These are phyloP conservation scores for Octodon degus DNA, from an alignment of 2,113 vertebrate genomes.

Conservation along the genomic window DNA sequence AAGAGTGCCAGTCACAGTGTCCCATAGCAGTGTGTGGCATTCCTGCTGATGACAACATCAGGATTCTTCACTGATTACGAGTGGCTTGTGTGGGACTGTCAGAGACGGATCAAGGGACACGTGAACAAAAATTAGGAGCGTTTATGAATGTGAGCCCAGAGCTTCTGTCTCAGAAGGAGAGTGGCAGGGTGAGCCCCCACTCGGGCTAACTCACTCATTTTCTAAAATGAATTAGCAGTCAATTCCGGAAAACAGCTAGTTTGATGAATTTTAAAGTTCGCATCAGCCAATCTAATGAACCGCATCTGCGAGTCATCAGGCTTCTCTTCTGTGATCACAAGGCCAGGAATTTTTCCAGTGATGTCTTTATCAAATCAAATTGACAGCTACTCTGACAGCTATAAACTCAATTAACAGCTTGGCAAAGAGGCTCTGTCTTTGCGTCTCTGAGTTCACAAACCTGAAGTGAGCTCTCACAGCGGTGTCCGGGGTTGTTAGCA, in stretches of 20 bases:
- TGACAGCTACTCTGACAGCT: constrained; percentile 23
- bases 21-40: not conserved
- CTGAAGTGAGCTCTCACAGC: not conserved
- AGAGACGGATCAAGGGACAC: not conserved
- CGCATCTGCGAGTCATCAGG: not conserved
- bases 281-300: not conserved
- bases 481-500: not conserved
- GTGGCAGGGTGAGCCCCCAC: not conserved
- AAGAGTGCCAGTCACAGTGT: not conserved
- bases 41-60: not conserved
- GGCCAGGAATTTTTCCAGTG: not conserved
- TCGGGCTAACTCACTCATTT: not conserved
- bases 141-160: not conserved
- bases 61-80: not conserved
- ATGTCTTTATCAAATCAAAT: constrained; percentile 65
- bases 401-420: constrained; percentile 60
- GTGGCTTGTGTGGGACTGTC: not conserved
- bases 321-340: not conserved
- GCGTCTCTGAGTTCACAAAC: not conserved
- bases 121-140: not conserved
- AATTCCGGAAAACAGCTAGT: not conserved
- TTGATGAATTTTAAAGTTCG: constrained; percentile 5
- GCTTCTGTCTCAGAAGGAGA: not conserved
- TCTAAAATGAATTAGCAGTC: not conserved
- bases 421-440: constrained; percentile 12